phyloP scores from a whole-genome alignment of 1,140 invertebrate genomes.

The Ectropis grisescens region DNA sequence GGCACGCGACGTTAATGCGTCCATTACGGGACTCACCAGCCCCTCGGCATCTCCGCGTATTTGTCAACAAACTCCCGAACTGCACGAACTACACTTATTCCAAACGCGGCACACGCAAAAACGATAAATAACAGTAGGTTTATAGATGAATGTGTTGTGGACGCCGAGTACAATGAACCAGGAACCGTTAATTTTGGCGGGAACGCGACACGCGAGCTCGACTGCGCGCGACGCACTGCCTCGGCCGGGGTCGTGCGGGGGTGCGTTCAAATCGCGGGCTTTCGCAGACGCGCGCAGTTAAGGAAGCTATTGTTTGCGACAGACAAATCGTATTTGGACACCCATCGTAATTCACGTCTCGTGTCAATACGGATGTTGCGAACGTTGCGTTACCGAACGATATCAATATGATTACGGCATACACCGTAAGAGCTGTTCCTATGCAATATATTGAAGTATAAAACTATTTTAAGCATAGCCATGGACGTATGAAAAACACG shows the following conservation, averaged over 20 bases:
- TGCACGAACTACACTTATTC: constrained; percentile 3
- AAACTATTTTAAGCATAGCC: too few species aligned
- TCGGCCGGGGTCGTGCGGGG: neutral
- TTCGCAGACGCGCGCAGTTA: neutral
- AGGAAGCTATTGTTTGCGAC: too few species aligned
- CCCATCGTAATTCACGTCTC: too few species aligned
- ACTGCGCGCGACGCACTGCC: constrained; percentile 10
- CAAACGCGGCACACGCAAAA: neutral
- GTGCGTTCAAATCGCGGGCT: neutral
- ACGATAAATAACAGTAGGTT: too few species aligned
- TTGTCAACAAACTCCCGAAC: too few species aligned
- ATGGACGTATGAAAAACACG: too few species aligned
- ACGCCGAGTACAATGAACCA: constrained; percentile 10
- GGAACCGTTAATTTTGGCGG: neutral
- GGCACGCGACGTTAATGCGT: constrained; percentile 15
- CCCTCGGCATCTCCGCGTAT: constrained; percentile 17
- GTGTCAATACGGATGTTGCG: too few species aligned
- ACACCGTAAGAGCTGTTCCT: too few species aligned
- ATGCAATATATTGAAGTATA: too few species aligned
- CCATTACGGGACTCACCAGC: constrained; percentile 17
- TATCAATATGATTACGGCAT: too few species aligned
- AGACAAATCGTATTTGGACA: too few species aligned
- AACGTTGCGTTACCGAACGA: too few species aligned
- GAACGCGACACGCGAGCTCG: constrained; percentile 2
- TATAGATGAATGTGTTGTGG: neutral